Evolutionary conservation across 1,140 invertebrate genomes (phyloP), one percentile per base, ranked within the genome.

Genomic region (Danaus plexippus): DNA sequence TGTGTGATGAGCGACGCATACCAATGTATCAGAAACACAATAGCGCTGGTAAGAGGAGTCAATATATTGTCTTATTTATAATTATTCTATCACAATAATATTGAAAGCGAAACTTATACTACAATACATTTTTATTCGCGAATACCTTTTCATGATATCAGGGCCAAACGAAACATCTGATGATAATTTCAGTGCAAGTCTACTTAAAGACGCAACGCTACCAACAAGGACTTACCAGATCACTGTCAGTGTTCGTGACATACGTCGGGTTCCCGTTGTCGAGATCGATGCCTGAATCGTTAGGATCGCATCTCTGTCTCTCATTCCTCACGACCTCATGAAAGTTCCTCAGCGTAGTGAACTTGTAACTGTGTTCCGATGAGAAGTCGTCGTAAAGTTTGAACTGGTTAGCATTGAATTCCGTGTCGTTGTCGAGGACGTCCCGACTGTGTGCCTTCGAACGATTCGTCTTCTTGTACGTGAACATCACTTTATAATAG

Each of bases 381-480:
- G 77, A 75, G 67, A 87, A 85, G 62, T 85, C 84, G 52, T 87
- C 84, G 75, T 71, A 87, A 13, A 87, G 62, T 65, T 81, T 85
- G 70, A 81, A 87, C 63, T 80, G 75, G 64, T 87, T 87, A 43
- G 84, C 81, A 60, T 87, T 87, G 70, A 84, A 80, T 55, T 85
- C 84, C 1, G 81, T 80, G 15, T 81, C 84, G 67, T 87, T 87
- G 61, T 87, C 84, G 54, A 87, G 69, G 0, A 75, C 58, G 43
- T 79, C 74, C 56, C 63, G 70, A 49, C 64, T 72, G 54, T 67
- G 48, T 41, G 56, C 52, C 43, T 57, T 69, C 12, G 70, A 62
- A 18, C 67, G 61, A 9, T 75, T 73, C 9, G 69, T 51, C 47
- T 71, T 69, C 52, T 69, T 64, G 60, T 67, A 77, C 13, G 64